Percentiles rank a stretch among this genome's conserved stretches.
These are phyloP conservation scores for Heliconius hortense DNA, from an alignment of 2,888 invertebrate genomes.

Conservation along the genomic window DNA sequence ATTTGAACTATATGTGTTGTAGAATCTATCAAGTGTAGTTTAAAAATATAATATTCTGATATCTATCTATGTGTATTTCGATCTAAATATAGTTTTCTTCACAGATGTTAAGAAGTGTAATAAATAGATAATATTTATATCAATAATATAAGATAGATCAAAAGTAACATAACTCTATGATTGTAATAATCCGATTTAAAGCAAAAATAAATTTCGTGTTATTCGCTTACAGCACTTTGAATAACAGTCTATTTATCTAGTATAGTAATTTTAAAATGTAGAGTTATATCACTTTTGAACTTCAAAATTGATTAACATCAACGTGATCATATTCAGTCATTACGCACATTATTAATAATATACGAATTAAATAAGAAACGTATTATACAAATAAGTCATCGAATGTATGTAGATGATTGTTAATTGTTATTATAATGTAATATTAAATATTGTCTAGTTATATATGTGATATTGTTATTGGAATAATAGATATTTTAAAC, in stretches of 20 bases:
- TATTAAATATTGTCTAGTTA: slow-evolving; percentile 74
- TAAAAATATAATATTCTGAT: slow-evolving; percentile 42
- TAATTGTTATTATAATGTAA: slow-evolving; percentile 70
- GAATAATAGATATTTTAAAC: slow-evolving; percentile 76
- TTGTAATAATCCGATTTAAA: neutral
- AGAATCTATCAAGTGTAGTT: slow-evolving; percentile 35
- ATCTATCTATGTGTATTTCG: slow-evolving; percentile 40
- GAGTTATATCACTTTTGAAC: slow-evolving; percentile 27
- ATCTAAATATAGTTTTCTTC: slow-evolving; percentile 29
- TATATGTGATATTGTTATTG: slow-evolving; percentile 81
- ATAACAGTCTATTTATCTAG: neutral
- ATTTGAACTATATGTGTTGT: slow-evolving; percentile 41
- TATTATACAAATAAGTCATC: slow-evolving; percentile 67
- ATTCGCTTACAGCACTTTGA: neutral
- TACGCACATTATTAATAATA: slow-evolving; percentile 67
- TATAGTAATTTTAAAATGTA: neutral
- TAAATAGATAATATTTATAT: slow-evolving; percentile 13
- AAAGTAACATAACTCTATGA: slow-evolving; percentile 10
- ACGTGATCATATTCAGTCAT: slow-evolving; percentile 66
- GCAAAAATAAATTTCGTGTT: neutral
- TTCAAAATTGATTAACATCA: slow-evolving; percentile 40
- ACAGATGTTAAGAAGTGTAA: slow-evolving; percentile 21
- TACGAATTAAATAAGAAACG: slow-evolving; percentile 71
- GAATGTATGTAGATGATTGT: slow-evolving; percentile 70
- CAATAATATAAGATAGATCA: slow-evolving; percentile 15